Percentiles rank a stretch among this genome's conserved stretches.
phyloP scores from a whole-genome alignment of 92 coral and sea anemone genomes.

The Phenganax marumi region DNA sequence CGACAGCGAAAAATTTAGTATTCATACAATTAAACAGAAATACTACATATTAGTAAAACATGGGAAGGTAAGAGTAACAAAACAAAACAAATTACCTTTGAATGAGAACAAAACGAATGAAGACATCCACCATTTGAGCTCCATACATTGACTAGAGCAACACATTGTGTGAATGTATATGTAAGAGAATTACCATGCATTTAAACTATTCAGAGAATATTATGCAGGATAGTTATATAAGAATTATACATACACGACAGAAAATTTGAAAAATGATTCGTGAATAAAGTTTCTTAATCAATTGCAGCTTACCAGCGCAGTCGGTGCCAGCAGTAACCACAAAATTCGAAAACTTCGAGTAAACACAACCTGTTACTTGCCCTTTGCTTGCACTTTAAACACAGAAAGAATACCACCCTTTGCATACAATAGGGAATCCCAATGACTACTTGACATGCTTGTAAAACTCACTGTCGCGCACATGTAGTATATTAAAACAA shows the following conservation, averaged over 20 bases:
- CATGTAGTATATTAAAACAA: too few relatives aligned
- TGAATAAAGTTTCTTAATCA: neutral
- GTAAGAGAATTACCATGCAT: too few relatives aligned
- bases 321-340: conserved; percentile 89
- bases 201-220: too few relatives aligned
- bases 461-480: too few relatives aligned
- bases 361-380: conserved; percentile 94
- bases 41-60: too few relatives aligned
- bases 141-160: conserved; percentile 79
- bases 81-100: conserved; percentile 20
- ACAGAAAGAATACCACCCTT: too few relatives aligned
- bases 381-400: conserved; percentile 88
- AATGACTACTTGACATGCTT: too few relatives aligned
- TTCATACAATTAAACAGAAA: neutral
- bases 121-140: conserved; percentile 49
- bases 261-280: neutral
- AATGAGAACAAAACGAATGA: conserved; percentile 28
- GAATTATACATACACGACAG: too few relatives aligned
- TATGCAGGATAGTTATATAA: too few relatives aligned
- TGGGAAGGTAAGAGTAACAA: neutral
- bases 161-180: neutral
- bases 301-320: conserved; percentile 69
- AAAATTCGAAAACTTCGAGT: conserved; percentile 83
- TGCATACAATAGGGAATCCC: too few relatives aligned
- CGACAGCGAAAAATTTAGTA: neutral